Base-by-base conservation (phyloP, 1,140 invertebrate species). In the Adoxophyes honmai region DNA sequence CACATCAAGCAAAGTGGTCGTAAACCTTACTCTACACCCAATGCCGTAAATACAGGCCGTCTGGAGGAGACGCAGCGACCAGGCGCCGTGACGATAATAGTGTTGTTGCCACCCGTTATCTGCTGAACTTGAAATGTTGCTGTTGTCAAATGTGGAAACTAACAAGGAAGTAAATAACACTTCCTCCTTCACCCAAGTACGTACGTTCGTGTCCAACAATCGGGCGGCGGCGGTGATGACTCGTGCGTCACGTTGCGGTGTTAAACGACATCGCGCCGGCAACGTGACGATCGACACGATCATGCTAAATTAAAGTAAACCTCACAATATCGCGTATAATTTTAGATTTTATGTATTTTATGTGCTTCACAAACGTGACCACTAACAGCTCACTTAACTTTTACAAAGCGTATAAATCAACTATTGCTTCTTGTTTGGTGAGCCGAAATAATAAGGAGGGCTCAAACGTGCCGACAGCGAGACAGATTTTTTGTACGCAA, bases 71-170 rank as follows among this genome's bases (percentile, higher is more conserved):
- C n/a, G n/a, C n/a, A n/a, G n/a, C n/a, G n/a, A n/a, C n/a, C 21
- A 52, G 54, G 44, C 55, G 18, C 48, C 52, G 33, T 51, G 44
- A 55, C 60, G 66, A 69, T 69, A 67, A 67, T 59, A 63, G 57
- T 62, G 57, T 67, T 63, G 56, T 36, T 55, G 60, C 55, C 21
- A 28, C 21, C 58, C 59, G 66, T 79, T 76, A 78, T 75, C 73
- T 68, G n/a, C 64, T 78, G 76, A 73, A 76, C 76, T 80, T 80
- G 75, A 81, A 76, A 75, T 59, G 48, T 64, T 64, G 59, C 70
- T 59, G 36, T 38, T 28, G 21, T 59, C 68, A 81, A 68, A 73
- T 74, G 68, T 69, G 57, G 72, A 66, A 70, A 68, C 57, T 55
- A 60, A 81, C 68, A 60, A 78, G 81, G 79, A 82, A 82, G 70